Conservation (phyloP, 1,140 invertebrate species). For the Brachionus paranguensis region DNA sequence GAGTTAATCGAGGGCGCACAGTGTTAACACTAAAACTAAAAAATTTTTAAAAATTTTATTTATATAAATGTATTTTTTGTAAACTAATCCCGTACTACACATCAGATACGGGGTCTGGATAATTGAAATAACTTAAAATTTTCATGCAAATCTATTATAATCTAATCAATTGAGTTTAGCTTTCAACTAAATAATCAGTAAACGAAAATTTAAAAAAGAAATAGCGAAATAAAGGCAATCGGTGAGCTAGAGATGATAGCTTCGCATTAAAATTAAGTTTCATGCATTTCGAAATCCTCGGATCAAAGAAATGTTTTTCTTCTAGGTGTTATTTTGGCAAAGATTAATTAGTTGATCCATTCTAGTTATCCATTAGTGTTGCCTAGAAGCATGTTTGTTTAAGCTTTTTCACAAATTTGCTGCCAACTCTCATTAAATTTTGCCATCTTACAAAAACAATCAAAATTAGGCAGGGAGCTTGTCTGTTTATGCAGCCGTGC, state of each 20-base stretch:
- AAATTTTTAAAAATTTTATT: background rate
- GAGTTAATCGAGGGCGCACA: background rate
- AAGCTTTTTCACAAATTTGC: background rate
- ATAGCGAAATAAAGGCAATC: background rate
- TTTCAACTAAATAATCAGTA: conserved; percentile 20
- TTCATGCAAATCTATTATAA: conserved; percentile 17
- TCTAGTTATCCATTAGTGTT: background rate
- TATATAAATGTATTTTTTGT: conserved; percentile 2
- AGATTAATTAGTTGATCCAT: conserved; percentile 19
- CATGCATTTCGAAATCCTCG: conserved; percentile 25
- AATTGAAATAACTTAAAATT: conserved; percentile 29
- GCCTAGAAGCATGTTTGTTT: background rate
- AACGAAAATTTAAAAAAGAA: background rate
- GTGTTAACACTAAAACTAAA: background rate
- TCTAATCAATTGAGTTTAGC: conserved; percentile 11
- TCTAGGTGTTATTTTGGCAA: conserved; percentile 4
- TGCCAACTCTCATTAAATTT: background rate
- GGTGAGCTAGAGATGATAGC: background rate
- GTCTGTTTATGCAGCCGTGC: background rate
- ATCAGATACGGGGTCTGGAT: conserved; percentile 3
- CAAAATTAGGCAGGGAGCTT: background rate
- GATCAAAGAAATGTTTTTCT: conserved; percentile 29
- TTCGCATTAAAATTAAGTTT: conserved; percentile 3
- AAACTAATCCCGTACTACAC: background rate
- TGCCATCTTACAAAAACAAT: background rate